Percentiles rank a stretch among this genome's conserved stretches.
phyloP scores from a whole-genome alignment of 2,113 vertebrate species.

The Azemiops feae region DNA sequence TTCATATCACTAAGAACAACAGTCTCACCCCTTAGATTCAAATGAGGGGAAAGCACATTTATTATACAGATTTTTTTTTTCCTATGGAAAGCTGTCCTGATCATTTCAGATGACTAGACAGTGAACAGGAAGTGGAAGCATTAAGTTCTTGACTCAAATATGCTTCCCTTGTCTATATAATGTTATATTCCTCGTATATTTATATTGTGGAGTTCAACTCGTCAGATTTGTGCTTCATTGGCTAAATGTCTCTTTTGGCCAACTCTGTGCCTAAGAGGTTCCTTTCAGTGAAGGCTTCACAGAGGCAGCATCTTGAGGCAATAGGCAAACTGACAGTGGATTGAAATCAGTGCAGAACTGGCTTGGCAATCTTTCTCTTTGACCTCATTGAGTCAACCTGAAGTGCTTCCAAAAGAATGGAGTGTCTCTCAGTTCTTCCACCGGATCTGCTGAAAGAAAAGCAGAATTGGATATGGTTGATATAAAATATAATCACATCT shows the following conservation, averaged over 20 bases:
- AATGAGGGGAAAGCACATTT: neutral
- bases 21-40: constrained; percentile 11
- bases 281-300: constrained; percentile 25
- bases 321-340: constrained; percentile 2
- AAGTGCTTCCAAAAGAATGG: constrained; percentile 33
- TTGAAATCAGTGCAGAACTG: constrained; percentile 29
- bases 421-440: constrained; percentile 88
- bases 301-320: constrained; percentile 6
- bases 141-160: constrained; percentile 13
- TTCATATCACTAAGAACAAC: neutral
- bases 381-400: constrained; percentile 42
- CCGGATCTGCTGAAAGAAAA: constrained; percentile 85
- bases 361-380: constrained; percentile 28
- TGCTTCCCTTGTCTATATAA: neutral
- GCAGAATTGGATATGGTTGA: constrained; percentile 2
- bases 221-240: neutral
- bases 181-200: constrained; percentile 29
- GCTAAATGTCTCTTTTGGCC: constrained; percentile 31
- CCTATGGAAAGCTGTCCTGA: neutral
- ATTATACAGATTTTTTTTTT: neutral
- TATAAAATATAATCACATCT: neutral
- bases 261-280: constrained; percentile 13
- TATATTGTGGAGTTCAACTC: constrained; percentile 37
- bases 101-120: constrained; percentile 19
- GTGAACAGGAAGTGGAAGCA: neutral